phyloP scores from a whole-genome alignment of 2,797 vertebrate species.

The Luscinia luscinia region DNA sequence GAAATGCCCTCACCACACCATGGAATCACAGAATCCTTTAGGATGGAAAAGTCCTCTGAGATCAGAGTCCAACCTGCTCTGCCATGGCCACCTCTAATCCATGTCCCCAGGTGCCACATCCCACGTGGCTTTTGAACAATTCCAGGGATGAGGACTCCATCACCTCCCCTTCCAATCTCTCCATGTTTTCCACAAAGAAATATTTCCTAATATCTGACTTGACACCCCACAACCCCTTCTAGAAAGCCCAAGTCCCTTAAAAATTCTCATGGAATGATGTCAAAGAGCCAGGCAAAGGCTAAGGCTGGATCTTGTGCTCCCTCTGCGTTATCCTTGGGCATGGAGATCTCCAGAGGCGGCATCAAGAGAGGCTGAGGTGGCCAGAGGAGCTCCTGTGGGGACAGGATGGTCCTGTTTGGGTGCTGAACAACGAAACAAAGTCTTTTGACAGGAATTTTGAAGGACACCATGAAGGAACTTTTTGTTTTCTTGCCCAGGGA shows the following conservation, averaged over 20 bases:
- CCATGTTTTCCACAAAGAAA: accelerated
- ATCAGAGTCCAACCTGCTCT: background rate
- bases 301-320: accelerated
- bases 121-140: background rate
- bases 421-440: background rate
- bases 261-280: background rate
- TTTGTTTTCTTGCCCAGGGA: background rate
- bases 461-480: background rate
- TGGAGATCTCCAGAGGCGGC: background rate
- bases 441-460: accelerated
- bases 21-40: background rate
- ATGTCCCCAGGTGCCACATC: background rate
- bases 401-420: background rate
- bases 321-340: accelerated
- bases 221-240: background rate
- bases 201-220: background rate
- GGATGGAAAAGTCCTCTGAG: background rate
- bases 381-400: background rate
- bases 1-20: accelerated
- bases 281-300: background rate
- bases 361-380: background rate
- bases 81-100: background rate
- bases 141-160: background rate
- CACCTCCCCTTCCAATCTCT: background rate
- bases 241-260: background rate